A percentile compares a stretch with the other conserved stretches of the same genome.
These are phyloP conservation scores for Peromyscus eremicus DNA, from an alignment of 2,797 vertebrate genomes.

Conservation along the genomic window DNA sequence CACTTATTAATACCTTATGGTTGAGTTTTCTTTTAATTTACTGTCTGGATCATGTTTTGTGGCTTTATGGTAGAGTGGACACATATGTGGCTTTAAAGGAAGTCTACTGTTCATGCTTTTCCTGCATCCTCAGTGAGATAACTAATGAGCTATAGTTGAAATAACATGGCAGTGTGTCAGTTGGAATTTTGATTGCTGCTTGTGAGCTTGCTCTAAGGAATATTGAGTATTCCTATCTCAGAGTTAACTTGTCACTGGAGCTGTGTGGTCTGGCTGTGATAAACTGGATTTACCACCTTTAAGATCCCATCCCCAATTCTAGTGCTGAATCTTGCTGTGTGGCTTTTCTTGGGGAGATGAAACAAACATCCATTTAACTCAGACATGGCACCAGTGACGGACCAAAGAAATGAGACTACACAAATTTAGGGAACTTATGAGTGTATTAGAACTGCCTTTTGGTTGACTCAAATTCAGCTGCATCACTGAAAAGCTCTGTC, in stretches of 20 bases:
- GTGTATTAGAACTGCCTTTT: neutral
- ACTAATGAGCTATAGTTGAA: neutral
- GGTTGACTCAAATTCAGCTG: neutral
- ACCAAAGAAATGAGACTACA: neutral
- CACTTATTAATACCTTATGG: neutral
- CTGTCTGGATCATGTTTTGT: neutral
- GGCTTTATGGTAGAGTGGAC: slow-evolving; percentile 28
- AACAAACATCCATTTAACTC: neutral
- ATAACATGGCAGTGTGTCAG: neutral
- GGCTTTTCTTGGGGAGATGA: neutral
- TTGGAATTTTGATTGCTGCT: neutral
- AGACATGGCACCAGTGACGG: neutral
- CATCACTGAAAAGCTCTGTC: neutral
- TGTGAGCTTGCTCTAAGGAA: neutral
- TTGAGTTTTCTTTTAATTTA: neutral
- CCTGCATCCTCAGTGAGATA: neutral
- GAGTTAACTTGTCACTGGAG: neutral
- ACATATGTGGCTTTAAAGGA: neutral
- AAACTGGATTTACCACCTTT: neutral
- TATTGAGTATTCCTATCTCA: neutral
- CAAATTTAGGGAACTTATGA: neutral
- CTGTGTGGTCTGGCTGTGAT: neutral
- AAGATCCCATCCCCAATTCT: neutral
- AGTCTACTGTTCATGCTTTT: neutral
- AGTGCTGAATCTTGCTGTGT: neutral